Conservation (phyloP, 2,888 invertebrate genomes). For the Chrysotoxum bicinctum region DNA sequence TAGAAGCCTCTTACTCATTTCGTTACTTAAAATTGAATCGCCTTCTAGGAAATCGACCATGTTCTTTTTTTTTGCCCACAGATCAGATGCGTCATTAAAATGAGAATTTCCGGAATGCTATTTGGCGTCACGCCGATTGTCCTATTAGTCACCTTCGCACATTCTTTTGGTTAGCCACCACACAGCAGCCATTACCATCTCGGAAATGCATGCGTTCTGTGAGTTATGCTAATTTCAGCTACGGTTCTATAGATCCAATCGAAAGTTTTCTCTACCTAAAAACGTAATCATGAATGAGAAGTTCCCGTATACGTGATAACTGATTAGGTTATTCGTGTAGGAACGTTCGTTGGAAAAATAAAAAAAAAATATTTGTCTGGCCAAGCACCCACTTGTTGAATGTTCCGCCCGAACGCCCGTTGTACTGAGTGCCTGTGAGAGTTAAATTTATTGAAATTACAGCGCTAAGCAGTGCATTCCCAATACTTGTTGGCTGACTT, state of each 20-base stretch:
- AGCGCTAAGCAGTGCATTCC: neutral
- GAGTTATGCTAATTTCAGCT: conserved; percentile 17
- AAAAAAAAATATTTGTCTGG: conserved; percentile 29
- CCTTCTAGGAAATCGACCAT: conserved; percentile 31
- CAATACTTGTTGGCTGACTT: neutral
- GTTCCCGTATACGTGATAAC: conserved; percentile 23
- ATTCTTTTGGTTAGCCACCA: neutral
- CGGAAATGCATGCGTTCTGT: neutral
- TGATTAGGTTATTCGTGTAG: conserved; percentile 52
- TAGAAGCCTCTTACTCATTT: conserved; percentile 38
- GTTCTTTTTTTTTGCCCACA: neutral
- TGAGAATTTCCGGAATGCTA: conserved; percentile 7
- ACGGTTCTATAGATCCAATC: conserved; percentile 1
- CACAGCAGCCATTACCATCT: neutral
- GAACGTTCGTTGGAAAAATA: conserved; percentile 42
- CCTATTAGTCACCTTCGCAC: conserved; percentile 20
- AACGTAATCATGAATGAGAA: conserved; percentile 35
- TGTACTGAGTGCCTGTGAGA: neutral
- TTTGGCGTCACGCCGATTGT: neutral
- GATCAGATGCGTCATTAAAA: conserved; percentile 17
- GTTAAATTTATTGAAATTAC: neutral
- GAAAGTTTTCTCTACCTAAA: neutral
- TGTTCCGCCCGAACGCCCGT: neutral
- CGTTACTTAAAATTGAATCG: conserved; percentile 29
- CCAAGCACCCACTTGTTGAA: conserved; percentile 26